These are phyloP conservation scores for Alcedo quadribrachys DNA, from an alignment of 2,797 vertebrate species.

Conservation along the genomic window DNA sequence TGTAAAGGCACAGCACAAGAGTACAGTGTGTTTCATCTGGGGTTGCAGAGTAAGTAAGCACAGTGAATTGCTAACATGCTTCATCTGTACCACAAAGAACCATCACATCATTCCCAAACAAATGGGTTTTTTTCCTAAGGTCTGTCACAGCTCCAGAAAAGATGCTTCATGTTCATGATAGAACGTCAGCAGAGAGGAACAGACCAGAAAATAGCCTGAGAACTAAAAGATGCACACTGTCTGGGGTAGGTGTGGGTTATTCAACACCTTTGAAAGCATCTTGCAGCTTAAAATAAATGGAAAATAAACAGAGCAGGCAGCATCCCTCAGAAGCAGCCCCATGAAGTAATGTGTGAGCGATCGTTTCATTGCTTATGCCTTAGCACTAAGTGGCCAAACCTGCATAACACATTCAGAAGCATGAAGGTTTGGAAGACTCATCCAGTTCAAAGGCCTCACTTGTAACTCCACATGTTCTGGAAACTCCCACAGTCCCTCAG, in stretches of 20 bases:
- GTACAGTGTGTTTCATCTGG: neutral
- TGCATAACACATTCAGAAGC: neutral
- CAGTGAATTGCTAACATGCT: neutral
- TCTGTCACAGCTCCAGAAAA: neutral
- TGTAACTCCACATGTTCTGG: neutral
- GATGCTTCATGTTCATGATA: neutral
- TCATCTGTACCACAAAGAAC: neutral
- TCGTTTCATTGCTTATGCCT: constrained; percentile 1
- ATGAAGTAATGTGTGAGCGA: constrained; percentile 7
- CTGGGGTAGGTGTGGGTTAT: neutral
- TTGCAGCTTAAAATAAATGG: constrained; percentile 9
- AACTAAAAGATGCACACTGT: neutral
- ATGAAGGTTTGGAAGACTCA: neutral
- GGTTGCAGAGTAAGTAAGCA: neutral
- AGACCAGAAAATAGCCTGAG: neutral
- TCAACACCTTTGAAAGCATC: neutral
- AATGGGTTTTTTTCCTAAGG: neutral
- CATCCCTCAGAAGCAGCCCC: neutral
- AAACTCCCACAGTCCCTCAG: constrained; percentile 35
- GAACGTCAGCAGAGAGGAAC: neutral
- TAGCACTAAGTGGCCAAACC: constrained; percentile 35
- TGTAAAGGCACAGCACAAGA: neutral
- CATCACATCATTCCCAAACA: neutral
- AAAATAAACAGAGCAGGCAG: constrained; percentile 27
- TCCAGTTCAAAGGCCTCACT: constrained; percentile 12